phyloP scores from a whole-genome alignment of 2,797 vertebrate species.

The Pangasius mekongensis region DNA sequence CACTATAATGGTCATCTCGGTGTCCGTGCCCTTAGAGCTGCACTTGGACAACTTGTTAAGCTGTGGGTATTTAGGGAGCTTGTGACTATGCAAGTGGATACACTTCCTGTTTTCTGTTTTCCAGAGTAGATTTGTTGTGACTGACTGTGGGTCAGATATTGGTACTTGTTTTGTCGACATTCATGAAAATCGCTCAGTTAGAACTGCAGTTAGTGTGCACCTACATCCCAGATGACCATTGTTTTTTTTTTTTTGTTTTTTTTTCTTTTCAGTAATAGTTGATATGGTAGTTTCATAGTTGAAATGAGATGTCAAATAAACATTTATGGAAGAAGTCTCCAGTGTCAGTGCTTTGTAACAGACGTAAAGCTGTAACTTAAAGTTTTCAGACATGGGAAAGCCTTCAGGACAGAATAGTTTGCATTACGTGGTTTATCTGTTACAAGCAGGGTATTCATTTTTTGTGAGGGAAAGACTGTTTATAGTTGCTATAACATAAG shows the following conservation, averaged over 20 bases:
- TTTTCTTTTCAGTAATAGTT: background rate
- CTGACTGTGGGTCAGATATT: background rate
- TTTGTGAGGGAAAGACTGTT: background rate
- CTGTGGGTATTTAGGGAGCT: background rate
- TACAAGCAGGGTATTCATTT: too few species aligned
- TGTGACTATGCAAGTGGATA: background rate
- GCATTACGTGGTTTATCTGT: too few species aligned
- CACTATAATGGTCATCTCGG: background rate
- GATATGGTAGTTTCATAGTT: too few species aligned
- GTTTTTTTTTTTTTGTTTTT: background rate
- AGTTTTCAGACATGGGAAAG: background rate
- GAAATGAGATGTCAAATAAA: too few species aligned
- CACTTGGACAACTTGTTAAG: conserved; percentile 14
- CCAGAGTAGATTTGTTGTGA: background rate
- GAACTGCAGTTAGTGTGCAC: background rate
- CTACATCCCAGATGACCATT: background rate
- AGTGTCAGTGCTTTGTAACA: background rate
- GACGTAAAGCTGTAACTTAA: too few species aligned
- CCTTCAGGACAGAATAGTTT: background rate
- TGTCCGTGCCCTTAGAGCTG: background rate
- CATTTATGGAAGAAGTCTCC: background rate
- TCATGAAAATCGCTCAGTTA: background rate
- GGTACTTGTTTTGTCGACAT: background rate
- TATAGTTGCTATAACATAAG: background rate
- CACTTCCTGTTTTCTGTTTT: conserved; percentile 14